These are phyloP conservation scores for Calidris pugnax DNA, from an alignment of 2,113 vertebrate genomes.

Conservation along the genomic window DNA sequence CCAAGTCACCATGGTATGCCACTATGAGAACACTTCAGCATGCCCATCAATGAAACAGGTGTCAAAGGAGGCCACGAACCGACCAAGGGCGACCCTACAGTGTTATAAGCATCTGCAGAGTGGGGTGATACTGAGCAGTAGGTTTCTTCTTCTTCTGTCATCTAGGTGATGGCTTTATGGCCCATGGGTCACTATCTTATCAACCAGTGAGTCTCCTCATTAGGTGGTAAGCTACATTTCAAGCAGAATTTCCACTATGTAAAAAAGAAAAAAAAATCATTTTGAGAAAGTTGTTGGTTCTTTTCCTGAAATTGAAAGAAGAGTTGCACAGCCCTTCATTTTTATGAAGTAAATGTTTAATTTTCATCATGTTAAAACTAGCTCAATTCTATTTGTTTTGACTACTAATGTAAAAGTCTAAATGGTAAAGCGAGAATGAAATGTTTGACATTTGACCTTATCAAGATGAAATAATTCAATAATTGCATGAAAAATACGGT, in stretches of 20 bases:
- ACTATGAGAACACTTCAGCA: rapidly evolving
- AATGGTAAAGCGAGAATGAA: not conserved
- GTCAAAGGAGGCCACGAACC: not conserved
- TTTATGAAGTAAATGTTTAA: not conserved
- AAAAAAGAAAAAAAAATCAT: not conserved
- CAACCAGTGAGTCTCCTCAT: not conserved
- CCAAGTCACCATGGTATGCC: not conserved
- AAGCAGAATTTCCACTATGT: not conserved
- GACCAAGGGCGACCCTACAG: too few species aligned
- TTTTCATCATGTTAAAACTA: not conserved
- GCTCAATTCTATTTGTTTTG: not conserved
- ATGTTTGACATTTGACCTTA: not conserved
- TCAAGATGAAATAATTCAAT: not conserved
- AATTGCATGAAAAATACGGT: not conserved
- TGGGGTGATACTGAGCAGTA: not conserved
- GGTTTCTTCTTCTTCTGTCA: not conserved
- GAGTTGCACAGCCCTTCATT: not conserved
- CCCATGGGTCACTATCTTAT: not conserved
- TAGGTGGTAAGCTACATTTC: not conserved
- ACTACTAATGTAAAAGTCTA: not conserved
- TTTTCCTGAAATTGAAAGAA: not conserved
- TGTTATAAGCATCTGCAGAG: not conserved
- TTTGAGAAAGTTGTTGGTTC: not conserved
- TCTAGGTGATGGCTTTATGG: not conserved
- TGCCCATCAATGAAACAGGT: not conserved